These are phyloP conservation scores for Scrobipalpa atriplicella DNA, from an alignment of 2,888 invertebrate species.

Conservation along the genomic window DNA sequence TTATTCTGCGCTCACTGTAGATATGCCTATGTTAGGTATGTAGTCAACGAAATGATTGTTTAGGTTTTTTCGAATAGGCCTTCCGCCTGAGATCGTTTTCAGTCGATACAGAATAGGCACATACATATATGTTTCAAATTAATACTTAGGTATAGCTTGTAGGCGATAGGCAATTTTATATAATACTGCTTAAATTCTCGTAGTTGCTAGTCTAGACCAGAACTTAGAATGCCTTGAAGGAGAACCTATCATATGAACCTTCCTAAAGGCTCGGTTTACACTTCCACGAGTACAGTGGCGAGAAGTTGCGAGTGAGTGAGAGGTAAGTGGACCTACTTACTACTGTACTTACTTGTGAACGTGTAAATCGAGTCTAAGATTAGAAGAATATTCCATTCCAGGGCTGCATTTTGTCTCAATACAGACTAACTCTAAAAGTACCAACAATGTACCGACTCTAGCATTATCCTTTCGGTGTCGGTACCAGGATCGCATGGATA, in stretches of 20 bases:
- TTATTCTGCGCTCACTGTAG: no score
- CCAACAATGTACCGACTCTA: not conserved
- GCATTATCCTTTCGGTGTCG: not conserved
- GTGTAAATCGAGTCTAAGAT: no score
- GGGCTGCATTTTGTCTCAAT: not conserved
- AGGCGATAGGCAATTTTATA: not conserved
- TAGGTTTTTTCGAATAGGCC: conserved; percentile 47
- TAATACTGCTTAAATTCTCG: conserved; percentile 11
- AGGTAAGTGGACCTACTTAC: no score
- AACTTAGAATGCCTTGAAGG: no score
- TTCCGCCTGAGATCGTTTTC: conserved; percentile 60
- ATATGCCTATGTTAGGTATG: no score
- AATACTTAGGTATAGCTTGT: not conserved
- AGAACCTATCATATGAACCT: no score
- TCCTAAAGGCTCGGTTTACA: no score
- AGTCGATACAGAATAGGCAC: conserved; percentile 37
- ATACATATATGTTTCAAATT: not conserved
- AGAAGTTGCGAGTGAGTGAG: no score
- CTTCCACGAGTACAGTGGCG: no score
- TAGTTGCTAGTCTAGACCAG: conserved; percentile 1
- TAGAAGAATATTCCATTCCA: no score
- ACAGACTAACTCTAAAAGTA: not conserved
- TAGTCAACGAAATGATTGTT: no score
- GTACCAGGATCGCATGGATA: conserved; percentile 9
- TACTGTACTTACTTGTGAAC: no score